phyloP scores from a whole-genome alignment of 1,140 invertebrate genomes.

The Drosophila mojavensis region DNA sequence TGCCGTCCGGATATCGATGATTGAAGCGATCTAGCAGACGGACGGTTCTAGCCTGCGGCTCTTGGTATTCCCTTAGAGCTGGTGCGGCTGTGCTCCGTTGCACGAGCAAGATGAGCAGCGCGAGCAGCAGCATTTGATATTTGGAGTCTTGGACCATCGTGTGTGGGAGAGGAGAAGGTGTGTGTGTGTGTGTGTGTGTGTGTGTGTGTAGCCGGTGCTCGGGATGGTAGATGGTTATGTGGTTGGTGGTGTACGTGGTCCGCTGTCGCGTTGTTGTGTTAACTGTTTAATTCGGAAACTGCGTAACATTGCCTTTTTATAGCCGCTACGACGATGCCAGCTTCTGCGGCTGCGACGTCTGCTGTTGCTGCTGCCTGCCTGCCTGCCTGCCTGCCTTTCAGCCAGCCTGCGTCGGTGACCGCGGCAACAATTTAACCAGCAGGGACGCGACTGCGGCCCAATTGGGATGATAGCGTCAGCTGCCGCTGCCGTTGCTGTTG shows the following conservation, averaged over 20 bases:
- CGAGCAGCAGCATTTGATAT: conserved; percentile 14
- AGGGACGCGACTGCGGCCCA: conserved; percentile 28
- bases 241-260: conserved; percentile 18
- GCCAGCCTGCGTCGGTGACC: conserved; percentile 25
- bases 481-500: neutral
- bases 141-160: conserved; percentile 37
- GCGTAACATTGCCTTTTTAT: conserved; percentile 79
- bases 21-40: conserved; percentile 70
- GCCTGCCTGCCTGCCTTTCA: neutral
- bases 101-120: conserved; percentile 18
- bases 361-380: conserved; percentile 14
- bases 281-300: conserved; percentile 80
- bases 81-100: conserved; percentile 22
- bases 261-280: conserved; percentile 67
- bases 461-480: conserved; percentile 35
- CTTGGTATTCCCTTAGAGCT: neutral
- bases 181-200: neutral
- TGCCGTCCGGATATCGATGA: conserved; percentile 79
- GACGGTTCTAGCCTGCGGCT: conserved; percentile 13
- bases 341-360: conserved; percentile 9
- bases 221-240: neutral
- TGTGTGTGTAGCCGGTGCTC: no score
- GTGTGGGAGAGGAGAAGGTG: neutral
- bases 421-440: conserved; percentile 29
- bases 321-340: conserved; percentile 37